Conservation (phyloP, 2,888 invertebrate genomes). For the Mycalesis mineus region DNA sequence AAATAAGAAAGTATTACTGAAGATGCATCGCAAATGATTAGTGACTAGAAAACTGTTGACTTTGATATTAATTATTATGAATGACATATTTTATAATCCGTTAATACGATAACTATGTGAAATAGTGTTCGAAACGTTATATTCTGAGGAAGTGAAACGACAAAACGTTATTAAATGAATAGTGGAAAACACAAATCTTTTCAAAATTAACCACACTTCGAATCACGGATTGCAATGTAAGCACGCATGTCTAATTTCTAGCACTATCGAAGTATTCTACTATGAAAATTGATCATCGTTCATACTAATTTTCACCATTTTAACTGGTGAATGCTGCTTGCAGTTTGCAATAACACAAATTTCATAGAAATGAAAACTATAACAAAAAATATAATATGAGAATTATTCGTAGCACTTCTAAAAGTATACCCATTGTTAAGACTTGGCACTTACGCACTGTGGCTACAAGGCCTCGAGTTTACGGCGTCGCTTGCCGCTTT, state of each 20-base stretch:
- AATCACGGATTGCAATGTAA: conserved; percentile 66
- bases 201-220: conserved; percentile 61
- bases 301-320: conserved; percentile 63
- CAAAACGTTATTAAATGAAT: neutral
- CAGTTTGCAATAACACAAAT: conserved; percentile 53
- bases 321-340: conserved; percentile 68
- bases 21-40: neutral
- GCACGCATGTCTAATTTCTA: conserved; percentile 72
- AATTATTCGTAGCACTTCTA: neutral
- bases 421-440: conserved; percentile 11
- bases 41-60: neutral
- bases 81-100: neutral
- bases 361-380: conserved; percentile 14
- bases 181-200: conserved; percentile 36
- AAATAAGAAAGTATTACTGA: neutral
- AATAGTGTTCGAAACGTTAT: neutral
- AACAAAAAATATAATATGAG: conserved; percentile 23
- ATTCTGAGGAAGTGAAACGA: neutral
- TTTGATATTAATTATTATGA: neutral
- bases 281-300: conserved; percentile 36
- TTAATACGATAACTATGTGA: neutral
- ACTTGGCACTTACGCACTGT: conserved; percentile 64
- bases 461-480: conserved; percentile 49
- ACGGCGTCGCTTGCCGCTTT: conserved; percentile 74
- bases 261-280: conserved; percentile 48